These are phyloP conservation scores for Xerus inauris DNA, from an alignment of 2,113 vertebrate genomes.

Conservation along the genomic window DNA sequence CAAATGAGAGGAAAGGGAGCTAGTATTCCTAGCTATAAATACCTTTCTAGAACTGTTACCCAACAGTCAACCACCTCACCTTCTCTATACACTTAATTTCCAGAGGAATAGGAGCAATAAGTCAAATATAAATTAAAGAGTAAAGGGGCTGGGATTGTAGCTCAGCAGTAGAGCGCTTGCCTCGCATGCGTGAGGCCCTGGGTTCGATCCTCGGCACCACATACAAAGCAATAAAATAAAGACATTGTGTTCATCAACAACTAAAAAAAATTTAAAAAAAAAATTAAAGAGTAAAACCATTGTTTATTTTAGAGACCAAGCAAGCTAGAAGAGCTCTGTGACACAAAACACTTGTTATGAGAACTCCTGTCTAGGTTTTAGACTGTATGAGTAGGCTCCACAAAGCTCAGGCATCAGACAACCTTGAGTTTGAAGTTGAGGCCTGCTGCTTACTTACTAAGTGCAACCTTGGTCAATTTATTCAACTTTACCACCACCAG, in stretches of 20 bases:
- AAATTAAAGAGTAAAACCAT: conserved; percentile 47
- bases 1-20: neutral
- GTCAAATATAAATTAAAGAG: conserved; percentile 37
- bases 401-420: neutral
- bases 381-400: neutral
- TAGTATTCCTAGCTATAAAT: neutral
- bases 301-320: conserved; percentile 11
- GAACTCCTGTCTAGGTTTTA: neutral
- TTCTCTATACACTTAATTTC: neutral
- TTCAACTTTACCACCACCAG: neutral
- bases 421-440: neutral
- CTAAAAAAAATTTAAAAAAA: too few relatives aligned
- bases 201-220: too few relatives aligned
- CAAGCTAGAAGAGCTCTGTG: neutral
- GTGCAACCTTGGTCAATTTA: neutral
- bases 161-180: too few relatives aligned
- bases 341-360: neutral
- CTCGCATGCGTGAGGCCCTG: too few relatives aligned
- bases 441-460: neutral
- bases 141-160: too few relatives aligned
- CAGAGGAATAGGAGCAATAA: conserved; percentile 31
- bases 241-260: too few relatives aligned
- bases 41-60: neutral
- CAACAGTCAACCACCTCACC: neutral
- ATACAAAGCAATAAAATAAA: too few relatives aligned